These are phyloP conservation scores for Rhynchotus rufescens DNA, from an alignment of 2,797 vertebrate genomes.

Conservation along the genomic window DNA sequence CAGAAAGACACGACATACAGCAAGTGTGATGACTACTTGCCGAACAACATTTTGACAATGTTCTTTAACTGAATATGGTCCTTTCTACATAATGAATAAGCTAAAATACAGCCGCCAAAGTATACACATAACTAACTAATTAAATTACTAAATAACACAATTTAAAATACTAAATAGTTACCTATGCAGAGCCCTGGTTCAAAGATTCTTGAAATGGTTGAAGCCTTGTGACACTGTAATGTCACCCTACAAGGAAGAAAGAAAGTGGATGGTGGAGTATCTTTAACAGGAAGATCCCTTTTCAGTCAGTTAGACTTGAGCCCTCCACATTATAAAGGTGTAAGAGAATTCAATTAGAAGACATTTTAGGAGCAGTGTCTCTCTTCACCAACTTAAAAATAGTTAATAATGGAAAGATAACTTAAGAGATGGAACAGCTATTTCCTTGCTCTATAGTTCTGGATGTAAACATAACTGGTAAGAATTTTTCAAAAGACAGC, in stretches of 20 bases:
- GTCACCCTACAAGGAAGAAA: neutral
- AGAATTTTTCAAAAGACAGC: neutral
- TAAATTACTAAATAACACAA: too few species aligned
- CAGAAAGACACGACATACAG: neutral
- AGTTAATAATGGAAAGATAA: neutral
- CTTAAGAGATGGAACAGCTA: neutral
- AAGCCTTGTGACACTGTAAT: neutral
- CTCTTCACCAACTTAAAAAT: neutral
- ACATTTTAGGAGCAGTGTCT: neutral
- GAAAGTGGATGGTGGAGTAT: neutral
- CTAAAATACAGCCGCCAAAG: neutral
- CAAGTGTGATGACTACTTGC: neutral
- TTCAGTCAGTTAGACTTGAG: neutral
- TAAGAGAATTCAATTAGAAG: neutral
- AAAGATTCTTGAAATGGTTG: neutral
- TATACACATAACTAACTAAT: too few species aligned
- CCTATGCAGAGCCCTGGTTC: neutral
- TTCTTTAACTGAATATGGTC: neutral
- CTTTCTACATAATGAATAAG: neutral
- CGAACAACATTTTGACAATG: neutral
- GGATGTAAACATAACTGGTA: neutral
- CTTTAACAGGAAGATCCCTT: neutral
- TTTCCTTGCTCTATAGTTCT: neutral
- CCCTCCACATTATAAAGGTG: neutral
- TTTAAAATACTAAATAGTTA: neutral